Conservation (phyloP, 2,113 vertebrate species). For the Periophthalmus modestus region DNA sequence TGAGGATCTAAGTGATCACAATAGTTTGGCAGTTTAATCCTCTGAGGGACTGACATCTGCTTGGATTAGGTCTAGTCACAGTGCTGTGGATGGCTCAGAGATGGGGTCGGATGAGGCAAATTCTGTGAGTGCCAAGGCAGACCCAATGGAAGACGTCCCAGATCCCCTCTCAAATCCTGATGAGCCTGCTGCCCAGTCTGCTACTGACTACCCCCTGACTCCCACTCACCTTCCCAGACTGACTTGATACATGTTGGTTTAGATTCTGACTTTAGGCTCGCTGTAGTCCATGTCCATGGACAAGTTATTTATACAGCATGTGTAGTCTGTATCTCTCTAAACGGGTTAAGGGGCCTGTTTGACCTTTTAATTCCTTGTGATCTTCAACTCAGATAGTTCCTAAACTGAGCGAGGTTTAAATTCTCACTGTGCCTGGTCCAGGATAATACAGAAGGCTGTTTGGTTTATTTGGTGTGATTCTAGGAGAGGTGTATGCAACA, state of each 20-base stretch:
- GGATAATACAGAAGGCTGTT: too few species aligned
- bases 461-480: too few species aligned
- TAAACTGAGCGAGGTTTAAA: too few species aligned
- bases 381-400: too few species aligned
- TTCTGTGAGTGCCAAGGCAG: too few species aligned
- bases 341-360: background rate
- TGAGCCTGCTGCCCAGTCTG: background rate
- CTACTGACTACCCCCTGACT: background rate
- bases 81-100: too few species aligned
- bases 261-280: background rate
- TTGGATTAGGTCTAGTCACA: too few species aligned
- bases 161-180: background rate
- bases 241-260: background rate
- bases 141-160: background rate
- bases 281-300: background rate
- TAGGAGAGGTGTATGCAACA: too few species aligned
- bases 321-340: background rate
- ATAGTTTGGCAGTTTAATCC: background rate
- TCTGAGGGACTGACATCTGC: background rate
- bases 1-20: background rate
- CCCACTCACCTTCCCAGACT: background rate
- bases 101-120: too few species aligned
- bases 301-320: background rate
- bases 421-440: too few species aligned
- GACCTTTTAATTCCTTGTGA: background rate